These are phyloP conservation scores for Trachemys scripta DNA, from an alignment of 2,113 vertebrate genomes.

Conservation along the genomic window DNA sequence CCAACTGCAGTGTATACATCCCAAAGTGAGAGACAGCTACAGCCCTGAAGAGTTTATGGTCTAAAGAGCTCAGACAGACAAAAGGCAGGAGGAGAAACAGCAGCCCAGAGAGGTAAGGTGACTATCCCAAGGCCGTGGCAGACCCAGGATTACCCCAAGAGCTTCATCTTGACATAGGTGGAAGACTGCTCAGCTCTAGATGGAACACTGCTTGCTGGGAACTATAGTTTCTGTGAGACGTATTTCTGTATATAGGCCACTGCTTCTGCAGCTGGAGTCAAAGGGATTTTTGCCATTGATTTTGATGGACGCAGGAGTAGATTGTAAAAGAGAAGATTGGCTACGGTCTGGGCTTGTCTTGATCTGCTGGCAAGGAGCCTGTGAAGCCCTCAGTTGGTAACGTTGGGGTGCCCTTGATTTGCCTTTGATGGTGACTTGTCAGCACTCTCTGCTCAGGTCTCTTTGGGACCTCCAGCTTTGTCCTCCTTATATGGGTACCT, in stretches of 20 bases:
- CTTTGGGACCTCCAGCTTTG: neutral
- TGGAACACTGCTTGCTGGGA: conserved; percentile 13
- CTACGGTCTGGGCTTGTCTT: neutral
- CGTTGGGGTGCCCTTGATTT: neutral
- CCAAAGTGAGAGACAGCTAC: conserved; percentile 48
- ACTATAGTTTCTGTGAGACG: neutral
- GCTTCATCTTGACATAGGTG: neutral
- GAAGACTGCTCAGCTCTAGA: neutral
- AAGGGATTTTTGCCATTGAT: neutral
- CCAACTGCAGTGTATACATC: neutral
- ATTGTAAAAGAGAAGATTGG: neutral
- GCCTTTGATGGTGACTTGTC: neutral
- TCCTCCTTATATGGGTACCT: neutral
- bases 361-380: neutral
- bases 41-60: conserved; percentile 62
- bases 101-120: neutral
- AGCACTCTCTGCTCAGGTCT: neutral
- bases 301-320: neutral
- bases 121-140: neutral
- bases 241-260: neutral
- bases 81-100: conserved; percentile 30
- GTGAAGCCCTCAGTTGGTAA: neutral
- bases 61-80: conserved; percentile 35
- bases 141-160: neutral
- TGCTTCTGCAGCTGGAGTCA: neutral